Base-by-base conservation (phyloP, 2,797 vertebrate genomes). In the Enteromius thamalakanensis region DNA sequence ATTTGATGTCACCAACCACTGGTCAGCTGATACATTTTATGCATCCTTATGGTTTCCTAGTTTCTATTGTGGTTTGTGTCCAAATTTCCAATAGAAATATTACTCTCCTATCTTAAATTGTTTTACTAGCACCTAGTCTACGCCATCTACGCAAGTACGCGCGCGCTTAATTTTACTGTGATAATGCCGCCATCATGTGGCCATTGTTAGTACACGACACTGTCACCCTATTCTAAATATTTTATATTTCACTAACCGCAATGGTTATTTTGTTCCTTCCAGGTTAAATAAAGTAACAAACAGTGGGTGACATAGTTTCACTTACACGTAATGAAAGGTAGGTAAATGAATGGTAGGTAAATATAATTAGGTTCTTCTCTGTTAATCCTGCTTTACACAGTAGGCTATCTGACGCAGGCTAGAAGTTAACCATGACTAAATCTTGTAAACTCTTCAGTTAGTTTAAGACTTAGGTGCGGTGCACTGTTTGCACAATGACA, bases 361-460 rank as follows among this genome's bases (percentile, higher is more conserved):
- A 29, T 23, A 79, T 45, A 45, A 55, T 51, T 29, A 11, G 21
- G 34, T 40, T 82, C 21, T 67, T 55, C 15, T 21, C 14, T 4
- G 9, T n/a, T 71, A 49, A 60, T 76, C 34, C 21, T 45, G 15
- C 2, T 62, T 32, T 32, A 11, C 19, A 58, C 55, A 32, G 6
- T 81, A 12, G 42, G 42, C 42, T 45, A 67, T 83, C 81, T 83
- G 40, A 81, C 55, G 26, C 45, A 71, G 23, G 72, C 75, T 67
- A 80, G 80, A 68, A 65, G 55, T 76, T 72, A 81, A 84, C 67
- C 45, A 71, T 58, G 69, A 79, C 76, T 70, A 51, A 75, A 74
- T 79, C 87, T 62, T 74, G 85, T 81, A 76, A 87, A 88, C 84
- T 87, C 74, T 60, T 65, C 10, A 67, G 58, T 82, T 77, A 70